Conservation (phyloP, 2,888 invertebrate species). For the Sialis fuliginosa region DNA sequence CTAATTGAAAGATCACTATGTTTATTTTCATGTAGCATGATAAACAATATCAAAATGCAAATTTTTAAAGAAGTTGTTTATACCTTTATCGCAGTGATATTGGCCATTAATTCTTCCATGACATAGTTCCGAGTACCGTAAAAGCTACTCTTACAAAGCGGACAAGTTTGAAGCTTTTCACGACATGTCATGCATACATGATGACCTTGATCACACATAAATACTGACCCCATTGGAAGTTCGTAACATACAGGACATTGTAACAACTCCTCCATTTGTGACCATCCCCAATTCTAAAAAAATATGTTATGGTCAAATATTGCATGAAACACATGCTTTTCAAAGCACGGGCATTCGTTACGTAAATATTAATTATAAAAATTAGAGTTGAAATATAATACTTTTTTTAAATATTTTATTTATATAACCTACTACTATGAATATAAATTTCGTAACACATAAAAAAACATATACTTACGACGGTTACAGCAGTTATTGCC, state of each 20-base stretch:
- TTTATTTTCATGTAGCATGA: background rate
- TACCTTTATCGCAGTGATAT: conserved; percentile 23
- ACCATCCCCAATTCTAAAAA: conserved; percentile 9
- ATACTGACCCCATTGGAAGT: conserved; percentile 28
- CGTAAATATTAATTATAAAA: no score
- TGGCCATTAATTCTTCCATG: conserved; percentile 33
- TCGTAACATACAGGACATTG: conserved; percentile 41
- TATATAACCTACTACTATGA: no score
- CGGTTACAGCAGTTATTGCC: no score
- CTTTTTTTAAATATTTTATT: no score
- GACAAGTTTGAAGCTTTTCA: conserved; percentile 28
- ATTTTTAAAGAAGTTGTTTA: background rate
- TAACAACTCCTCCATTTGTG: conserved; percentile 29
- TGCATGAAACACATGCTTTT: background rate
- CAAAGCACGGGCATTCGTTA: no score
- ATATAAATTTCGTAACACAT: no score
- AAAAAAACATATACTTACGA: no score
- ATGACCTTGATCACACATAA: conserved; percentile 36
- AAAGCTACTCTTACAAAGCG: conserved; percentile 32
- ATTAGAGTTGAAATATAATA: no score
- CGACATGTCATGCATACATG: conserved; percentile 35
- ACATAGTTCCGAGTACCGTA: conserved; percentile 35
- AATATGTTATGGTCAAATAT: background rate
- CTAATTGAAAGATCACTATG: background rate
- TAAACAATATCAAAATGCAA: background rate